A percentile compares a stretch with the other conserved stretches of the same genome.
Conservation (phyloP, 2,888 invertebrate species). For the Drosophila kokeensis region DNA sequence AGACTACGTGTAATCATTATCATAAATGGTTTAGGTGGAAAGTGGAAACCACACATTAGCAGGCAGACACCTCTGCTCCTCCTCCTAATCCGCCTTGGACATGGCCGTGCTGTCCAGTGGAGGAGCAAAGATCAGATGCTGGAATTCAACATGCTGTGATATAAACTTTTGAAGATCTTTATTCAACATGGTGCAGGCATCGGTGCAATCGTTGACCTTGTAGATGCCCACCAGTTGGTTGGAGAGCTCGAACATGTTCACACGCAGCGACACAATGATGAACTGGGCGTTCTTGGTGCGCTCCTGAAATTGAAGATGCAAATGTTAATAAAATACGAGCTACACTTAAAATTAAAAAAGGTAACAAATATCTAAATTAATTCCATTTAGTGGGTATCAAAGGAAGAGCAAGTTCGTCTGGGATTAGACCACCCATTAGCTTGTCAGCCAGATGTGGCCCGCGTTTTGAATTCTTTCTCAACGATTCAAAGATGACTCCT, state of each 20-base stretch:
- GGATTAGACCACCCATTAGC: no score
- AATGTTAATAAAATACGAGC: neutral
- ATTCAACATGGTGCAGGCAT: conserved; percentile 80
- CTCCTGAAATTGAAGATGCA: conserved; percentile 87
- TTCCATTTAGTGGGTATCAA: conserved; percentile 81
- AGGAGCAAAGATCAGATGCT: no score
- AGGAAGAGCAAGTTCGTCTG: no score
- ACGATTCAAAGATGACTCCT: no score
- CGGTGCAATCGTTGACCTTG: conserved; percentile 95
- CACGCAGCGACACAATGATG: conserved; percentile 97
- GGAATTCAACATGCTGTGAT: no score
- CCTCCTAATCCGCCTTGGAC: neutral
- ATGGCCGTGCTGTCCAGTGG: conserved; percentile 16
- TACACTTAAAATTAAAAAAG: neutral
- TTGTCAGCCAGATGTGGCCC: no score
- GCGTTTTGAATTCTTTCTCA: no score
- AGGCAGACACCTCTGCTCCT: neutral
- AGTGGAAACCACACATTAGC: conserved; percentile 29
- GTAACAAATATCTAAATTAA: neutral
- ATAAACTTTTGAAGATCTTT: no score
- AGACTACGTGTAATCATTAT: conserved; percentile 1
- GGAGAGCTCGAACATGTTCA: conserved; percentile 98
- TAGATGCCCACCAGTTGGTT: conserved; percentile 97
- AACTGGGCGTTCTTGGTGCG: conserved; percentile 99
- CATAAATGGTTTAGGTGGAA: conserved; percentile 41